phyloP scores from a whole-genome alignment of 2,797 vertebrate species.

The Crocidura indochinensis region DNA sequence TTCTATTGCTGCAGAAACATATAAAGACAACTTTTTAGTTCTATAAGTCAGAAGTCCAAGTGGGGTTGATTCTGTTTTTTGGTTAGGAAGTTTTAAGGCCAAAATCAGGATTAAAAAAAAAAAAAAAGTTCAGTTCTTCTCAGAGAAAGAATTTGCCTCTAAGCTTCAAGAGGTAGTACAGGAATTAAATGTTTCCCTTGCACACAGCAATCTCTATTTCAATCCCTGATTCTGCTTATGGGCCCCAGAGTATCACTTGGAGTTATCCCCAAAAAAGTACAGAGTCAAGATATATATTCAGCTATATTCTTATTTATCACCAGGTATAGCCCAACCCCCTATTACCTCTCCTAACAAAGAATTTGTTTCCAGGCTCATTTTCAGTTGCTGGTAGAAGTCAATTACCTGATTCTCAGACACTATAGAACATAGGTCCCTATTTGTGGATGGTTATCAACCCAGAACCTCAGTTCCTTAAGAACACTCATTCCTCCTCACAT shows the following conservation, averaged over 20 bases:
- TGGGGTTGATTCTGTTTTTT: neutral
- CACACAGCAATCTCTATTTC: no score
- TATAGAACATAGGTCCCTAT: neutral
- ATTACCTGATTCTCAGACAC: neutral
- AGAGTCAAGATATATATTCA: no score
- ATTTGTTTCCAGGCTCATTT: conserved; percentile 1
- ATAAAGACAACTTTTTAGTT: conserved; percentile 27
- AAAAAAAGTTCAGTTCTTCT: neutral
- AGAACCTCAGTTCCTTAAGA: conserved; percentile 11
- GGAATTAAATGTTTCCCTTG: no score
- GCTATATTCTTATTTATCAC: no score
- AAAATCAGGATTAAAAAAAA: conserved; percentile 39
- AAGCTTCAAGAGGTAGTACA: no score
- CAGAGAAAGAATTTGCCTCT: neutral
- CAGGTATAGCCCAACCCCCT: no score
- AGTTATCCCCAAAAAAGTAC: no score
- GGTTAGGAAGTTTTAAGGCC: neutral
- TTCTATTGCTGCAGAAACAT: conserved; percentile 44
- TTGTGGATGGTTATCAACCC: neutral
- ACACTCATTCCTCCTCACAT: neutral
- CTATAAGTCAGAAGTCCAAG: neutral
- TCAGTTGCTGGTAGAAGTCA: neutral
- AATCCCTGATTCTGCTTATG: no score
- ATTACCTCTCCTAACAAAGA: no score
- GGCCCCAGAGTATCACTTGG: no score